These are phyloP conservation scores for Dolomedes plantarius DNA, from an alignment of 2,888 invertebrate genomes.

Conservation along the genomic window DNA sequence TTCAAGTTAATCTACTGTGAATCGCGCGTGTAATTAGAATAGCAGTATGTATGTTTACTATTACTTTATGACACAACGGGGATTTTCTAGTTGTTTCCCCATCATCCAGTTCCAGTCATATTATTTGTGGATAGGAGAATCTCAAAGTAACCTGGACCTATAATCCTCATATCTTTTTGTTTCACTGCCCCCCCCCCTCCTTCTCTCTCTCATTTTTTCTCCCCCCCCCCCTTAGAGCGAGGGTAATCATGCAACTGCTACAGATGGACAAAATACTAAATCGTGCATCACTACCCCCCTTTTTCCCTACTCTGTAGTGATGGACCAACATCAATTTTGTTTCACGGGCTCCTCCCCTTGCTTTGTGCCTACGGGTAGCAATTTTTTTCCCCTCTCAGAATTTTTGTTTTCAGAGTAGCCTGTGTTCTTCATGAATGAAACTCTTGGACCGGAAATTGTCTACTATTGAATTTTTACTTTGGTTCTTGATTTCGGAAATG, in stretches of 20 bases:
- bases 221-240: not conserved
- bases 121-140: too few relatives aligned
- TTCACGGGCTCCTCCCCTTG: not conserved
- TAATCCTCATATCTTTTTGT: too few relatives aligned
- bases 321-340: constrained; percentile 30
- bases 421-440: constrained; percentile 44
- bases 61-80: too few relatives aligned
- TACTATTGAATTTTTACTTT: constrained; percentile 27
- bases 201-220: too few relatives aligned
- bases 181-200: too few relatives aligned
- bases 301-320: not conserved
- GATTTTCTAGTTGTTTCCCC: too few relatives aligned
- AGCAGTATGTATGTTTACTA: too few relatives aligned
- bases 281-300: constrained; percentile 35
- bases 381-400: not conserved
- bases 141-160: too few relatives aligned
- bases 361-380: not conserved
- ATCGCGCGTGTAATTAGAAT: too few relatives aligned
- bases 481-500: not conserved
- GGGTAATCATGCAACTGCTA: not conserved
- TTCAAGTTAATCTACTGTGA: too few relatives aligned
- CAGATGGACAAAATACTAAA: constrained; percentile 10
- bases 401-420: not conserved
- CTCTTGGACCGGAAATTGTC: constrained; percentile 39
- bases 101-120: too few relatives aligned